Percentiles rank a stretch among this genome's conserved stretches.
Conservation (phyloP, 1,140 invertebrate genomes). For the Andrena cerasifolii region DNA sequence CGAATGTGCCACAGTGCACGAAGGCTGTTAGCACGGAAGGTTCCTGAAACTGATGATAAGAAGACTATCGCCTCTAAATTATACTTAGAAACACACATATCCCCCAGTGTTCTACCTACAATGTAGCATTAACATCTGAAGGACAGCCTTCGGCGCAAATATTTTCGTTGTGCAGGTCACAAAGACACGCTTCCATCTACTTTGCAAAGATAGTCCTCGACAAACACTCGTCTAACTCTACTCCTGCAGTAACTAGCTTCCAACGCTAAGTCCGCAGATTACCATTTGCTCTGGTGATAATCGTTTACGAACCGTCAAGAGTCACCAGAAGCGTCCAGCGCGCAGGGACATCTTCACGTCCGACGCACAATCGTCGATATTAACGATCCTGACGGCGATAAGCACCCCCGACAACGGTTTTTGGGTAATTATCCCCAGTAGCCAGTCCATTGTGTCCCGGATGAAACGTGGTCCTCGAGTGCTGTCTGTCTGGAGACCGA, state of each 20-base stretch:
- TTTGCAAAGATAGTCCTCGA: too few relatives aligned
- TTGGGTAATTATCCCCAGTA: constrained; percentile 60
- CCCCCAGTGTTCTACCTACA: too few relatives aligned
- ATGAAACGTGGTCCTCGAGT: constrained; percentile 25
- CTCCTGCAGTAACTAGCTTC: neutral
- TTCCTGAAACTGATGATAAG: too few relatives aligned
- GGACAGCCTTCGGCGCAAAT: too few relatives aligned
- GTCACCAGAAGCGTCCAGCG: neutral
- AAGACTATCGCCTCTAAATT: too few relatives aligned
- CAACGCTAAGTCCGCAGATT: neutral
- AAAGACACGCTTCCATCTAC: too few relatives aligned
- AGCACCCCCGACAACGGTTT: constrained; percentile 27
- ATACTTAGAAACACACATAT: too few relatives aligned
- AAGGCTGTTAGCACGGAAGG: too few relatives aligned
- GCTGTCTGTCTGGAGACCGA: constrained; percentile 25
- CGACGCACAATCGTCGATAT: constrained; percentile 35
- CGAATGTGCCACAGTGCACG: too few relatives aligned
- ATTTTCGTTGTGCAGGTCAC: too few relatives aligned
- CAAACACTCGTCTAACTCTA: too few relatives aligned
- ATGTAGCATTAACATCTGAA: too few relatives aligned
- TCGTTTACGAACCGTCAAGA: neutral
- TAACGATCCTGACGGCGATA: constrained; percentile 34
- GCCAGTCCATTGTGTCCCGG: constrained; percentile 32
- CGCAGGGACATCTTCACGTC: constrained; percentile 24
- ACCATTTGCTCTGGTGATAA: neutral